Evolutionary conservation across 2,113 vertebrate species (phyloP).

Genomic region (Coturnix japonica): DNA sequence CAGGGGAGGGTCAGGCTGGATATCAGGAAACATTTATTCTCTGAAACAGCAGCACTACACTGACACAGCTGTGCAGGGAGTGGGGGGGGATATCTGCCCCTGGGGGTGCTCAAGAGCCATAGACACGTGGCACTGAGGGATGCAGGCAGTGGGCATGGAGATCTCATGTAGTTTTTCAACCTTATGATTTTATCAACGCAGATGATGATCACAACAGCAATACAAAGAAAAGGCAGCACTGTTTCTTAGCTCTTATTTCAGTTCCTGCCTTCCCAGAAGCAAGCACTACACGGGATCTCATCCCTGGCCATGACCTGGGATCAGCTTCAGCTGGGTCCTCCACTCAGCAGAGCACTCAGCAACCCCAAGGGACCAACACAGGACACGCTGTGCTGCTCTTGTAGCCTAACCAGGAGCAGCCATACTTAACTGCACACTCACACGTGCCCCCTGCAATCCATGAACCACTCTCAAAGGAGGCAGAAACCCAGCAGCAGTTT

Average conservation of each 20-base stretch:
- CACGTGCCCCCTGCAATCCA: rapidly evolving
- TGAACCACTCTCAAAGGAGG: neutral
- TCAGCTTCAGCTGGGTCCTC: neutral
- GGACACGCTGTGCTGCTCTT: no score
- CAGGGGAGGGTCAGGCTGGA: no score
- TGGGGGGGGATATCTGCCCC: no score
- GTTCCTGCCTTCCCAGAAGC: neutral
- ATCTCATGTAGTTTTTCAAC: no score
- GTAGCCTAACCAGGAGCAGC: neutral
- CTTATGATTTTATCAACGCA: no score
- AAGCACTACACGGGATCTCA: neutral
- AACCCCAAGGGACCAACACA: neutral
- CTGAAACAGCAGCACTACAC: no score
- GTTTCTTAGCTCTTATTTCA: neutral
- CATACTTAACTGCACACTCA: rapidly evolving
- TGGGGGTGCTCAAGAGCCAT: no score
- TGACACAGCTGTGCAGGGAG: no score
- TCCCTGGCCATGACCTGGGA: neutral
- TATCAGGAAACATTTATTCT: no score
- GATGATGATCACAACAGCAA: neutral
- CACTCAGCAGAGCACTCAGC: neutral
- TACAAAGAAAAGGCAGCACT: neutral
- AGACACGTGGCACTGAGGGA: no score
- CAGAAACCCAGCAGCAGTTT: neutral
- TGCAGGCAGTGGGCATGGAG: no score